Evolutionary conservation across 2,888 invertebrate genomes (phyloP), one percentile per base, ranked within the genome.

Genomic region (Parelbella ahira): DNA sequence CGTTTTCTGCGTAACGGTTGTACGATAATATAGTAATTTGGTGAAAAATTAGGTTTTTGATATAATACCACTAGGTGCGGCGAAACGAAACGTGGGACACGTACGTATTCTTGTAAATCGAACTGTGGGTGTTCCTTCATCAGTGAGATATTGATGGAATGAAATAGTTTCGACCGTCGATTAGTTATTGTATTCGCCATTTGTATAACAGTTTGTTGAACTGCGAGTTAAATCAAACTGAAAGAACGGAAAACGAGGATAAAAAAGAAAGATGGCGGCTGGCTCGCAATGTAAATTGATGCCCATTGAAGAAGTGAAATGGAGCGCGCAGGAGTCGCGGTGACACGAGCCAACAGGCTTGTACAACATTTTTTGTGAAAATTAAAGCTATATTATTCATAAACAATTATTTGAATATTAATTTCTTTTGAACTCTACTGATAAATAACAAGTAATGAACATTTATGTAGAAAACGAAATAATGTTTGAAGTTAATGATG

Each of bases 331-430:
- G 56, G 44, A 60, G 60, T 53, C 58, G 63, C 67, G 60, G 63
- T 68, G 77, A 73, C 84, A 83, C 82, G 81, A 77, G 84, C 79
- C 75, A 67, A 48, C 45, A 46, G 49, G 50, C 44, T 56, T 49
- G 46, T 30, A 41, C 60, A 73, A 77, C 72, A 60, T 63, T 74
- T 15, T 15, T 15, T 15, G 2, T 15, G 15, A n/a, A n/a, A n/a
- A n/a, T n/a, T n/a, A n/a, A n/a, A n/a, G n/a, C n/a, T n/a, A n/a
- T n/a, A n/a, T n/a, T n/a, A n/a, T n/a, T n/a, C n/a, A n/a, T n/a
- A n/a, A n/a, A n/a, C n/a, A 2, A 15, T 15, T 3, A 15, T 15
- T 15, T 15, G 2, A 15, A 15, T 4, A 15, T 15, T 15, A 15
- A 2, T 2, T 15, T 15, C 3, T 3, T 15, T 15, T 15, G 15